phyloP scores from a whole-genome alignment of 2,113 vertebrate genomes.

The Cyphomyrus discorhynchus region DNA sequence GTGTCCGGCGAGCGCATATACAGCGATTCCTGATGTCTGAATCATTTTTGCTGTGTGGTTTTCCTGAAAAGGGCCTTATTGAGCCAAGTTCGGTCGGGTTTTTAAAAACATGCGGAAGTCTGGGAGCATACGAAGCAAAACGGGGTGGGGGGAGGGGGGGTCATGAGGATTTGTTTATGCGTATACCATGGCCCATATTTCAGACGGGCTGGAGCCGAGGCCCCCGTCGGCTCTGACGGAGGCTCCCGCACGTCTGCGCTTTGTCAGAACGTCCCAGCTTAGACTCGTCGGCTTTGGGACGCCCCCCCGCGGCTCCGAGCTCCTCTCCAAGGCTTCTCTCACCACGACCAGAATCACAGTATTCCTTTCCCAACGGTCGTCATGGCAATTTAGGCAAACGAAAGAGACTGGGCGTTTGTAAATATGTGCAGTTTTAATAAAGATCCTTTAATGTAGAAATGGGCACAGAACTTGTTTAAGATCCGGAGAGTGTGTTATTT shows the following conservation, averaged over 20 bases:
- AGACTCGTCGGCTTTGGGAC: neutral
- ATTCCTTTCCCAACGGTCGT: neutral
- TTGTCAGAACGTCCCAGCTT: neutral
- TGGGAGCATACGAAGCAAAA: conserved; percentile 39
- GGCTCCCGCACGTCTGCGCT: neutral
- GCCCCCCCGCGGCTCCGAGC: neutral
- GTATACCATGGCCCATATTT: conserved; percentile 57
- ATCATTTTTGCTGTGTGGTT: neutral
- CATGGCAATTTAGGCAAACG: neutral
- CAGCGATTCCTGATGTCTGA: neutral
- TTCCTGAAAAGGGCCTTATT: neutral
- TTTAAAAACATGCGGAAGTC: conserved; percentile 39
- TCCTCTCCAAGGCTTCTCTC: neutral
- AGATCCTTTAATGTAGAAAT: neutral
- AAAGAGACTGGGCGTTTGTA: neutral
- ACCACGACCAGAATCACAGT: neutral
- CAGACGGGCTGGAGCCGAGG: conserved; percentile 63
- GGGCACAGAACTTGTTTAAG: neutral
- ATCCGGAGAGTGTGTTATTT: neutral
- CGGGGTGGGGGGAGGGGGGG: conserved; percentile 30
- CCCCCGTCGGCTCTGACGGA: neutral
- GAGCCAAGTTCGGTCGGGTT: neutral
- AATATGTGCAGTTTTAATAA: neutral
- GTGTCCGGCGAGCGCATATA: neutral
- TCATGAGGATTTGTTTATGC: conserved; percentile 57